Base-by-base conservation (phyloP, 2,113 vertebrate genomes). In the Columba janthina region DNA sequence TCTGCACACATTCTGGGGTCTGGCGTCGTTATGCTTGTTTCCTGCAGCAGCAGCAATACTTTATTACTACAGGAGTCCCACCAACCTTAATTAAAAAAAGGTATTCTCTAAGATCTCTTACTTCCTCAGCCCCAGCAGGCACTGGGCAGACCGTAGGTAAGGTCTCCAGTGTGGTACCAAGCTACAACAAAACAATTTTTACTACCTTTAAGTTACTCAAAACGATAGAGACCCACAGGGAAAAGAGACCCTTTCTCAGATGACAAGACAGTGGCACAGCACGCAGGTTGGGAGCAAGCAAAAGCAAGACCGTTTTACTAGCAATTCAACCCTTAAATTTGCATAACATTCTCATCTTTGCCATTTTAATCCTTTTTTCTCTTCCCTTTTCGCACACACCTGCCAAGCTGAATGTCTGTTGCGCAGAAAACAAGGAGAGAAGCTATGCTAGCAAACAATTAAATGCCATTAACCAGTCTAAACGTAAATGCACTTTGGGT, bases 261-360 rank as follows among this genome's bases (percentile, higher is more conserved):
- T 0, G 2, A 51, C 0, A 7, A 79, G 60, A 70, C 50, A 85
- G 26, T 15, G 12, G 34, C 72, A 83, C 1, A 0, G 40, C 36
- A 36, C 44, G 20, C 25, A 54, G 67, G 25, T 26, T 64, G 51
- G 12, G 26, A 93, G 10, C 29, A 88, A 56, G 46, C 25, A 90
- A 57, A 88, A 77, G 32, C 2, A 4, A 80, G 34, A 77, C 6
- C 6, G 44, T 42, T 72, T 67, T 18, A 36, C n/a, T 26, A 71
- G 38, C 56, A 86, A 77, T 90, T 78, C 53, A 61, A 34, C 16
- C 10, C 60, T 84, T 65, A 60, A 20, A 93, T 50, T 58, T 38
- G 42, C 6, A 1, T 69, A 81, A 78, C 31, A 13, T 42, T 60
- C 66, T 66, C 48, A 81, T 54, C 53, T 77, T 83, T 75, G 54